Conservation (phyloP, 2,113 vertebrate genomes). For the Muscicapa adusta region DNA sequence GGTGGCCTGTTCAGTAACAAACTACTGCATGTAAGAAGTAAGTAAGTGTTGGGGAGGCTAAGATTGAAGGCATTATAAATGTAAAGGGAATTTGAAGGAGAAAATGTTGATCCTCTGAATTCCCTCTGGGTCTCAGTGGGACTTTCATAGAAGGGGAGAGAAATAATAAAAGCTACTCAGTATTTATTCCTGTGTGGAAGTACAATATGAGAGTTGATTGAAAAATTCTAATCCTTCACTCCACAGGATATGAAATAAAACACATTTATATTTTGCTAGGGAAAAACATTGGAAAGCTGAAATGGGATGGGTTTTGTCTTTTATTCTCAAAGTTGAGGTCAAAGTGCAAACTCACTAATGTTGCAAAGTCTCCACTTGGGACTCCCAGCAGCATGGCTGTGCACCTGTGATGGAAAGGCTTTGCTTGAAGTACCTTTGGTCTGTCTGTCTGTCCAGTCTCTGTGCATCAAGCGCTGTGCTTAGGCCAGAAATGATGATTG, state of each 20-base stretch:
- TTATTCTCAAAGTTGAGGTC: not conserved
- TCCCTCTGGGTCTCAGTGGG: conserved; percentile 30
- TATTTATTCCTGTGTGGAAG: not conserved
- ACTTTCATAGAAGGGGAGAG: not conserved
- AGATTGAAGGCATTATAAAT: not conserved
- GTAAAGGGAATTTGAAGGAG: conserved; percentile 17
- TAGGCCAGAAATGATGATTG: conserved; percentile 15
- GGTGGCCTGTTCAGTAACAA: conserved; percentile 41
- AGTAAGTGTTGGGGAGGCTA: not conserved
- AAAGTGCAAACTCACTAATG: not conserved
- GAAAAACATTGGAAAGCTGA: not conserved
- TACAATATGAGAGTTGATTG: not conserved
- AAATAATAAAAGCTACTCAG: not conserved
- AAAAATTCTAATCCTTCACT: conserved; percentile 2
- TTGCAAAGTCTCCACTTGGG: conserved; percentile 41
- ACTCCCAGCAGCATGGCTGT: conserved; percentile 54
- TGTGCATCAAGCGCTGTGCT: conserved; percentile 40
- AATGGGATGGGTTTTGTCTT: not conserved
- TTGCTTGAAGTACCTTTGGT: conserved; percentile 55
- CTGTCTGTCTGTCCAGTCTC: conserved; percentile 53
- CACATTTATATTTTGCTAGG: not conserved
- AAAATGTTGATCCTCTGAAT: conserved; percentile 11
- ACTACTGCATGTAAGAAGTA: conserved; percentile 16
- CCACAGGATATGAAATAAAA: not conserved
- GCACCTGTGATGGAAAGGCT: conserved; percentile 52